These are phyloP conservation scores for Cairina moschata DNA, from an alignment of 2,113 vertebrate species.

Conservation along the genomic window DNA sequence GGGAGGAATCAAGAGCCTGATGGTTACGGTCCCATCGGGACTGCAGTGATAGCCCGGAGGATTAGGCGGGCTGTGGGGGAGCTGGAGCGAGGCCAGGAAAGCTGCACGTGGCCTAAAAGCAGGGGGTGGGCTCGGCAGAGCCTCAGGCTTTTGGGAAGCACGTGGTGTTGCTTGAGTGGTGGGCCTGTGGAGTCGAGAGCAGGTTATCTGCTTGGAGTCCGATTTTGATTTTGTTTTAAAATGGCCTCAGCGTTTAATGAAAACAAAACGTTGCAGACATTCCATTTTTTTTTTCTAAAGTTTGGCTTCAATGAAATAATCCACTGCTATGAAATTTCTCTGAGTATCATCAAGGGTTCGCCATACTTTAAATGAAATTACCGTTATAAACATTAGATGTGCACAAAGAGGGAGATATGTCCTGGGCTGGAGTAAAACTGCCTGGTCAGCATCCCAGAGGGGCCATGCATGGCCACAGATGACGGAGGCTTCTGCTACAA, in stretches of 20 bases:
- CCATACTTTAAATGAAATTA: background rate
- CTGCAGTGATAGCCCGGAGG: background rate
- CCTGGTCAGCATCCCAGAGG: fast-evolving
- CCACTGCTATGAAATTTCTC: background rate
- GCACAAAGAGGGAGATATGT: fast-evolving
- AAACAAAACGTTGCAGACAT: background rate
- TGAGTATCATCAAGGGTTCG: background rate
- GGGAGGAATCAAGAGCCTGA: background rate
- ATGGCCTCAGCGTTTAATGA: fast-evolving
- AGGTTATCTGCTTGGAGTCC: no score
- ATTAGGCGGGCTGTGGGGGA: background rate
- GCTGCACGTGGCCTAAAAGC: background rate
- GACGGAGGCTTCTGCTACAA: background rate
- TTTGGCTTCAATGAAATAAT: background rate
- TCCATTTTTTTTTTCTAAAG: fast-evolving
- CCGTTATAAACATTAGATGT: background rate
- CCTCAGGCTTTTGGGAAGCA: background rate
- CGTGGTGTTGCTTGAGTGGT: fast-evolving
- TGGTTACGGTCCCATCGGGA: background rate
- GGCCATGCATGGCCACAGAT: background rate
- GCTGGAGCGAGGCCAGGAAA: background rate
- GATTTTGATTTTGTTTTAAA: background rate
- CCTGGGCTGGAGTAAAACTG: background rate
- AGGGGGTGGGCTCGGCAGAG: background rate
- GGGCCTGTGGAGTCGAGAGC: background rate